phyloP scores from a whole-genome alignment of 2,888 invertebrate species.

The Tetranychus piercei region DNA sequence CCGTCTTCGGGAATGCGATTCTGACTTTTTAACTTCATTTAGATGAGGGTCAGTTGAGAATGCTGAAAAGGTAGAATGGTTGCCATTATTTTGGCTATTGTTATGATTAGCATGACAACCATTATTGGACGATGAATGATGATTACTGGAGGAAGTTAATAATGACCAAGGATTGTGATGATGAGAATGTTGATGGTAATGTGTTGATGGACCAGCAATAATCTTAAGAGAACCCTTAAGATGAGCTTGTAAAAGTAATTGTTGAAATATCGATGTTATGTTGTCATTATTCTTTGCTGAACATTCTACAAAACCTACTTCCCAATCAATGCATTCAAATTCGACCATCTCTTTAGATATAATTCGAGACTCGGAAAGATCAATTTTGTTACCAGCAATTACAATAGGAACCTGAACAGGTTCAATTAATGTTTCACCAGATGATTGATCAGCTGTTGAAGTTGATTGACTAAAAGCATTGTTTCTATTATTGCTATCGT shows the following conservation, averaged over 20 bases:
- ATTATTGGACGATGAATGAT: not conserved
- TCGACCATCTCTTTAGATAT: constrained; percentile 1
- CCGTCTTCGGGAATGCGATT: not conserved
- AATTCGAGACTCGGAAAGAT: not conserved
- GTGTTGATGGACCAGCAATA: not conserved
- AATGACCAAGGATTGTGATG: not conserved
- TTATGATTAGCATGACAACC: not conserved
- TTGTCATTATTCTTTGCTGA: constrained; percentile 24
- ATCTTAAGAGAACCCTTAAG: constrained; percentile 6
- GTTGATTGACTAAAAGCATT: no score
- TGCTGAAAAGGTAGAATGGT: not conserved
- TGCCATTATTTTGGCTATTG: not conserved
- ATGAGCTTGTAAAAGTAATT: constrained; percentile 20
- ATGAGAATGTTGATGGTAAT: not conserved
- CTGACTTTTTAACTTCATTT: not conserved
- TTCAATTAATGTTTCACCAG: not conserved
- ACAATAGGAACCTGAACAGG: not conserved
- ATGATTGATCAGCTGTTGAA: no score
- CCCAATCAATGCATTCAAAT: constrained; percentile 12
- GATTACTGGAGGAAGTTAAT: not conserved
- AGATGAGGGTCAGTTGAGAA: not conserved
- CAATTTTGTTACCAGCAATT: constrained; percentile 7
- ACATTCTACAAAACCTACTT: constrained; percentile 22
- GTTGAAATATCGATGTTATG: constrained; percentile 22
- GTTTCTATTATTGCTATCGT: not conserved